Evolutionary conservation across 2,113 vertebrate species (phyloP), one percentile per base, ranked within the genome.

Genomic region (Zapornia atra): DNA sequence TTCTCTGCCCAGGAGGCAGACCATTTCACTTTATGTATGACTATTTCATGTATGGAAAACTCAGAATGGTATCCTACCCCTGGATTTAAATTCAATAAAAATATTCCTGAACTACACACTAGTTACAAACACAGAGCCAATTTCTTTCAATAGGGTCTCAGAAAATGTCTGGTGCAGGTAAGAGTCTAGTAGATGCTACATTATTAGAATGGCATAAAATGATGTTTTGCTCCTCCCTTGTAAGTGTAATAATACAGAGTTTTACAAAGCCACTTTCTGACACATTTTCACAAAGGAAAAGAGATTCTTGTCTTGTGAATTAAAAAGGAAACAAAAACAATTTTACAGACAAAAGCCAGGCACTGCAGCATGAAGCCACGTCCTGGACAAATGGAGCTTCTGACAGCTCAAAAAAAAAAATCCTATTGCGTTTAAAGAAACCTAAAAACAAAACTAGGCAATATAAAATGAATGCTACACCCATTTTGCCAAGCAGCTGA

Each of bases 1-100:
- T 92, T 83, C 72, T 96, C 63, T 93, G 54, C 63, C 90, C 71
- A 82, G 72, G 31, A 88, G 85, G 85, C 85, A 94, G 66, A 69
- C 21, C 54, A 34, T 86, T 92, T 86, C 44, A 42, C 26, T 90
- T 94, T 72, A 69, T 57, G 11, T 54, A 78, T 88, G 44, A 61
- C 63, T 77, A 31, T 34, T 92, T 88, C 16, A 6, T 65, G 28
- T 88, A 90, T 20, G 54, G 71, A 92, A 93, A 94, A 90, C 26
- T 93, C 79, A 73, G 80, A 72, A 61, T 26, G 19, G 63, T 57
- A 59, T 77, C 60, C 69, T 83, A 78, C 15, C 6, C 12, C 50
- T 42, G 15, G 16, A 76, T 88, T 92, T 81, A 86, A 94, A 86
- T 51, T 69, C 34, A 83, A 5, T 42, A 59, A 77, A 94, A 94